Conservation (phyloP, 2,797 vertebrate species). For the Gobionotothen gibberifrons region DNA sequence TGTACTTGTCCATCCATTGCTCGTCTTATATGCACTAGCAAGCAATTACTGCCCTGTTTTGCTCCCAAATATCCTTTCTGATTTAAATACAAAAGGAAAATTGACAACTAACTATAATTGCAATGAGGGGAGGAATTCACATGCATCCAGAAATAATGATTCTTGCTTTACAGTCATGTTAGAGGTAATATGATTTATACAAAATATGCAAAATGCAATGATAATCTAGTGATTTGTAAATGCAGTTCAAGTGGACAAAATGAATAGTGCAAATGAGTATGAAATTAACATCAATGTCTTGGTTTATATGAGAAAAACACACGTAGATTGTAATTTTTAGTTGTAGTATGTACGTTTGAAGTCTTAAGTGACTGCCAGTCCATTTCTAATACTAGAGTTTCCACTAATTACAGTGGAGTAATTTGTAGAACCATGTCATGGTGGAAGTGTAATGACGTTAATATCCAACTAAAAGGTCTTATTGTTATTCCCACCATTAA, state of each 20-base stretch:
- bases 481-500: not conserved
- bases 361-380: not conserved
- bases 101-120: not conserved
- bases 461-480: not conserved
- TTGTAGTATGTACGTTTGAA: not conserved
- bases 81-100: not conserved
- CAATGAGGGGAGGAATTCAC: not conserved
- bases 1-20: not conserved
- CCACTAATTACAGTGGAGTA: conserved; percentile 1
- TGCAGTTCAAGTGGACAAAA: not conserved
- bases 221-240: not conserved
- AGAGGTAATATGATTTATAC: not conserved
- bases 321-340: not conserved
- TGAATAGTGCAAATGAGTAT: not conserved
- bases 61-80: not conserved
- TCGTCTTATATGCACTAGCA: not conserved
- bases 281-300: not conserved
- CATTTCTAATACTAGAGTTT: not conserved
- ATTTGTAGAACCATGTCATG: not conserved
- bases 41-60: not conserved
- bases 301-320: not conserved
- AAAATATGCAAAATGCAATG: not conserved
- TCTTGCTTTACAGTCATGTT: not conserved
- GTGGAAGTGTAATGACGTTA: not conserved
- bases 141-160: not conserved